Conservation (phyloP, 2,888 invertebrate species). For the Drosophila yooni region DNA sequence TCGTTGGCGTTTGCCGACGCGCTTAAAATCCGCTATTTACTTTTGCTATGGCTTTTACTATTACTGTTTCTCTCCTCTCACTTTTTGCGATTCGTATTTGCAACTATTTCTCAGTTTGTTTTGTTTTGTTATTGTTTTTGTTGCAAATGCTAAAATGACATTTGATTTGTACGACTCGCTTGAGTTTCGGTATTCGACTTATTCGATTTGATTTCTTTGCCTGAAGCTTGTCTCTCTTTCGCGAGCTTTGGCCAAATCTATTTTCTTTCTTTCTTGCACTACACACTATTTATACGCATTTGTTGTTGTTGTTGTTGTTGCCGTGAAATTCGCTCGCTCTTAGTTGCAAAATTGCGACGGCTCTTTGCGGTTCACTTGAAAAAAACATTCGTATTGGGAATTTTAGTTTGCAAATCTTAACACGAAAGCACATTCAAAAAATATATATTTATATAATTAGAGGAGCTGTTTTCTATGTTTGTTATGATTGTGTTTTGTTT, state of each 20-base stretch:
- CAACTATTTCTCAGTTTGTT: neutral
- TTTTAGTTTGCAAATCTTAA: conserved; percentile 3
- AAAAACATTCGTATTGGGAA: conserved; percentile 32
- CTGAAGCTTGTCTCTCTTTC: conserved; percentile 1
- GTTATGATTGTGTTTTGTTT: conserved; percentile 1
- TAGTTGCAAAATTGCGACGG: conserved; percentile 31
- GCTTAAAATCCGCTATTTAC: neutral
- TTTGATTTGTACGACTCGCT: neutral
- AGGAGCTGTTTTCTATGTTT: conserved; percentile 1
- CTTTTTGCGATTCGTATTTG: neutral
- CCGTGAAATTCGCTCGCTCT: conserved; percentile 4
- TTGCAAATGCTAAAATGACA: neutral
- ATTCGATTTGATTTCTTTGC: neutral
- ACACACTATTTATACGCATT: conserved; percentile 1
- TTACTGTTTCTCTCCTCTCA: neutral
- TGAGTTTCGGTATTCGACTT: neutral
- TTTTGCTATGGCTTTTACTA: neutral
- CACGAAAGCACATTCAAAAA: conserved; percentile 1
- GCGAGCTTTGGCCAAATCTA: neutral
- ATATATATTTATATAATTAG: neutral
- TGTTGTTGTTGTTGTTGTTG: conserved; percentile 10
- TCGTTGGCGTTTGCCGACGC: neutral
- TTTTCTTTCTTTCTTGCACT: conserved; percentile 9
- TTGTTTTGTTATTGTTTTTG: neutral
- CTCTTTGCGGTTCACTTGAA: conserved; percentile 35